Percentiles rank a stretch among this genome's conserved stretches.
Conservation (phyloP, 2,113 vertebrate genomes). For the Synodontis membranacea region DNA sequence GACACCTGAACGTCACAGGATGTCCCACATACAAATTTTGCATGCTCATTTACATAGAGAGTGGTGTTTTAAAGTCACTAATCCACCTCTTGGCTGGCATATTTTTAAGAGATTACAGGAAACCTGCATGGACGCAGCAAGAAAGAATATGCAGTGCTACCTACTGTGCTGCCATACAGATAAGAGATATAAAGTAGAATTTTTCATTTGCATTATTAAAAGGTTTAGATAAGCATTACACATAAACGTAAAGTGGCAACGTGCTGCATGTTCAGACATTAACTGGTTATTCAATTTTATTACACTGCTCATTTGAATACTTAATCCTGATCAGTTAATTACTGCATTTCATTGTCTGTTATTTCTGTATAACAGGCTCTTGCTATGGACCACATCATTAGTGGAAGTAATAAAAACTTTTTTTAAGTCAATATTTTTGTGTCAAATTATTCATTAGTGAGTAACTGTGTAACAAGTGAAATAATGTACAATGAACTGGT, state of each 20-base stretch:
- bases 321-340: too few relatives aligned
- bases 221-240: not conserved
- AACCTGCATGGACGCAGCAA: not conserved
- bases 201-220: not conserved
- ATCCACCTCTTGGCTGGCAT: not conserved
- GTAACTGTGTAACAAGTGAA: too few relatives aligned
- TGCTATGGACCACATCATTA: too few relatives aligned
- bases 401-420: too few relatives aligned
- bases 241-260: not conserved
- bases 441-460: too few relatives aligned
- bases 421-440: too few relatives aligned
- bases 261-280: not conserved
- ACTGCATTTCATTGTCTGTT: too few relatives aligned
- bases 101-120: not conserved
- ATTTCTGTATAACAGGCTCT: too few relatives aligned
- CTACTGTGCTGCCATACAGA: not conserved
- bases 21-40: not conserved
- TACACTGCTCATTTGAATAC: too few relatives aligned
- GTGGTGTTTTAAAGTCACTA: not conserved
- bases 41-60: not conserved
- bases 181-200: not conserved
- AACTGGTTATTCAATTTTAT: not conserved
- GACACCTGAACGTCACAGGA: not conserved
- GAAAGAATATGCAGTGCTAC: not conserved
- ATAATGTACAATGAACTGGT: too few relatives aligned